Evolutionary conservation across 2,797 vertebrate species (phyloP).

Genomic region (Kryptopterus vitreolus): DNA sequence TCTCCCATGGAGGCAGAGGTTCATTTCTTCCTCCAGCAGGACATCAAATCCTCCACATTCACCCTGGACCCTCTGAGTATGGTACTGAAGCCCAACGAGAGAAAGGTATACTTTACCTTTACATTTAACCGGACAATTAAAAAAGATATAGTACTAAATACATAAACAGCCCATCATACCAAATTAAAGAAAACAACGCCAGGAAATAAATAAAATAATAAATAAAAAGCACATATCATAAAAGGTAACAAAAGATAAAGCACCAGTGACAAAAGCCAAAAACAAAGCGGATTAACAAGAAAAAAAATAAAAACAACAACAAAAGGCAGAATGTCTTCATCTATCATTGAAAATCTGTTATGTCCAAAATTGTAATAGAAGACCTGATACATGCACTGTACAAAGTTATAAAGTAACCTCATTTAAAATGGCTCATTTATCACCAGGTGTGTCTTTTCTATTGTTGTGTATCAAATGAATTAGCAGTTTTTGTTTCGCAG

Average conservation of each 20-base stretch:
- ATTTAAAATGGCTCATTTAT: not conserved
- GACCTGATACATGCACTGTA: not conserved
- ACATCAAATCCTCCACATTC: slow-evolving; percentile 79
- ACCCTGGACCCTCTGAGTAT: slow-evolving; percentile 81
- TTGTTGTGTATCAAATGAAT: not conserved
- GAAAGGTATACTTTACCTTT: slow-evolving; percentile 70
- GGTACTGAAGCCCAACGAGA: slow-evolving; percentile 78
- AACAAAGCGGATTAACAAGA: not conserved
- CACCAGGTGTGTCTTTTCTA: not conserved
- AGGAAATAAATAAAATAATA: not conserved
- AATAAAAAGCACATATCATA: not conserved
- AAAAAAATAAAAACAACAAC: no score
- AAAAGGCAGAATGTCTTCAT: not conserved
- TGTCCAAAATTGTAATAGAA: not conserved
- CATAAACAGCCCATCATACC: not conserved
- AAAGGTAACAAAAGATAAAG: not conserved
- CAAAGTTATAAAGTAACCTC: not conserved
- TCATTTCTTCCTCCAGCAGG: slow-evolving; percentile 80
- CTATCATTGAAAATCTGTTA: not conserved
- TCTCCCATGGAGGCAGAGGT: slow-evolving; percentile 77
- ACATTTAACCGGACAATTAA: not conserved
- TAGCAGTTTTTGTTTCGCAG: slow-evolving; percentile 65
- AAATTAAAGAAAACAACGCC: not conserved
- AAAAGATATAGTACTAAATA: no score
- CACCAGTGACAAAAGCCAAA: not conserved